These are phyloP conservation scores for Achlya flavicornis DNA, from an alignment of 2,888 invertebrate species.

Conservation along the genomic window DNA sequence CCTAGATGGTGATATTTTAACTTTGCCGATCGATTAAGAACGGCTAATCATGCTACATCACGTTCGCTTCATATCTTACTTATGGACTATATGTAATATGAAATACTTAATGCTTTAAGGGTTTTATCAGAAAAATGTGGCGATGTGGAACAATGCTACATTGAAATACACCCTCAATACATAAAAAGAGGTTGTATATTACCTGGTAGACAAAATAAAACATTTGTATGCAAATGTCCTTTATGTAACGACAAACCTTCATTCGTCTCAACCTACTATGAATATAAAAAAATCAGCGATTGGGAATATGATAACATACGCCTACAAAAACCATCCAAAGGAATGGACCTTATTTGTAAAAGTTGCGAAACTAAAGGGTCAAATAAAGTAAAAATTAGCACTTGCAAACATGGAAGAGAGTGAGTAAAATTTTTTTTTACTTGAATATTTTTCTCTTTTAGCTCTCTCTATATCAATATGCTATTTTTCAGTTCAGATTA, in stretches of 20 bases:
- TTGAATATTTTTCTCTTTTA: not conserved
- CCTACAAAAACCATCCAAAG: conserved; percentile 43
- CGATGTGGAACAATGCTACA: conserved; percentile 53
- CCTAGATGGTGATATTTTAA: too few relatives aligned
- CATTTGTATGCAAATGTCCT: conserved; percentile 70
- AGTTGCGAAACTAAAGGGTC: conserved; percentile 56
- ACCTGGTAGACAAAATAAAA: conserved; percentile 54
- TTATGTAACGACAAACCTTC: conserved; percentile 69
- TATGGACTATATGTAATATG: too few relatives aligned
- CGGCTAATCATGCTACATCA: too few relatives aligned
- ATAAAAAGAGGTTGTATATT: conserved; percentile 64
- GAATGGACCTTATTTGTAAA: conserved; percentile 58
- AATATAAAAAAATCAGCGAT: conserved; percentile 54
- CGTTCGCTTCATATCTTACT: too few relatives aligned
- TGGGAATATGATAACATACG: conserved; percentile 66
- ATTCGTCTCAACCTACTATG: conserved; percentile 49
- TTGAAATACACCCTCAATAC: conserved; percentile 59
- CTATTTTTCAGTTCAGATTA: conserved; percentile 53
- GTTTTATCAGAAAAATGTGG: conserved; percentile 40
- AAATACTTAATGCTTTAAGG: conserved; percentile 37
- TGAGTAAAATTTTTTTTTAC: conserved; percentile 34
- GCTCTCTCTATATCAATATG: conserved; percentile 5
- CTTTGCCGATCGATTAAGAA: too few relatives aligned
- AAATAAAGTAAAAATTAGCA: conserved; percentile 45
- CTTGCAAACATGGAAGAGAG: conserved; percentile 56